These are phyloP conservation scores for Alviniconcha marisindica DNA, from an alignment of 1,140 invertebrate genomes.

Conservation along the genomic window DNA sequence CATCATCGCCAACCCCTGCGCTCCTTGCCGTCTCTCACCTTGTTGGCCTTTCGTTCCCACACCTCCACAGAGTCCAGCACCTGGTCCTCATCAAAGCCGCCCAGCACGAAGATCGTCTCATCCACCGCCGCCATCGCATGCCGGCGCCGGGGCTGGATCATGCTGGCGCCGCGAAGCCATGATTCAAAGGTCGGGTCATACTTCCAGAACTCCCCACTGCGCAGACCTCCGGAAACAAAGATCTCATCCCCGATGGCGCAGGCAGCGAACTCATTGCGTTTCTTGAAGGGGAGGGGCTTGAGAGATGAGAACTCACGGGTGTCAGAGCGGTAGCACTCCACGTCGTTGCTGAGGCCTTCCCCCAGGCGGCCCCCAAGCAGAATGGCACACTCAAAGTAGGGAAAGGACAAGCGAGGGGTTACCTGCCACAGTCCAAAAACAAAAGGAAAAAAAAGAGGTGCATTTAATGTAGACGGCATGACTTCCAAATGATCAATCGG, in stretches of 20 bases:
- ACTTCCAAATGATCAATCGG: too few relatives aligned
- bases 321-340: constrained; percentile 67
- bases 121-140: constrained; percentile 71
- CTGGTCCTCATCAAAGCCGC: constrained; percentile 71
- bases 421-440: too few relatives aligned
- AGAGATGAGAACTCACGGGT: constrained; percentile 64
- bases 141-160: constrained; percentile 66
- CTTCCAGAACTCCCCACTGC: constrained; percentile 72
- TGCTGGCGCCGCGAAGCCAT: constrained; percentile 65
- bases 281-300: constrained; percentile 70
- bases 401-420: constrained; percentile 65
- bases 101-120: constrained; percentile 67
- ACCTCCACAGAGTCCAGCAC: constrained; percentile 68
- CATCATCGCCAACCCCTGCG: too few relatives aligned
- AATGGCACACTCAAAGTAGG: constrained; percentile 63
- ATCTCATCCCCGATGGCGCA: constrained; percentile 70
- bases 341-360: constrained; percentile 71
- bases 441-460: too few relatives aligned
- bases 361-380: constrained; percentile 67
- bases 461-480: too few relatives aligned
- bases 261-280: constrained; percentile 70
- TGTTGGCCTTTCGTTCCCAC: constrained; percentile 64
- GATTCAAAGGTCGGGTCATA: constrained; percentile 70
- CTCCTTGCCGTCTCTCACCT: constrained; percentile 28
- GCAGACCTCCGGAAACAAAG: constrained; percentile 69